A percentile compares a stretch with the other conserved stretches of the same genome.
Evolutionary conservation across 2,888 invertebrate genomes (phyloP).

Genomic region (Drosophila pegasa): DNA sequence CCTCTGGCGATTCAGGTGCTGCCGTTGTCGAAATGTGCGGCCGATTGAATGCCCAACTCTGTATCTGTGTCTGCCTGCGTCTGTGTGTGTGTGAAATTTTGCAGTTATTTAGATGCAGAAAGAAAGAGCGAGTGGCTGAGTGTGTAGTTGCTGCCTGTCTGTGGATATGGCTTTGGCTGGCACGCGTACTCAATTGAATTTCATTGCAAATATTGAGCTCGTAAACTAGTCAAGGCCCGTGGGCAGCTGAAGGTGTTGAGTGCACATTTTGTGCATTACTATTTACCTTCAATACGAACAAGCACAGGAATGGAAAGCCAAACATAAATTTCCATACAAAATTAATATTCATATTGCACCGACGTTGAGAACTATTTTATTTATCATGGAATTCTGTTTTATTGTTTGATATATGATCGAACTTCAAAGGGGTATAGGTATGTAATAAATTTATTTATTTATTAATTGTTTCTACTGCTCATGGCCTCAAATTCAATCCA

Average conservation of each 20-base stretch:
- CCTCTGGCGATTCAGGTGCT: conserved; percentile 49
- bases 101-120: conserved; percentile 64
- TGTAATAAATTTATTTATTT: not conserved
- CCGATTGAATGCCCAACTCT: conserved; percentile 27
- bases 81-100: conserved; percentile 30
- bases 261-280: conserved; percentile 41
- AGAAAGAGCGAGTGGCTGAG: conserved; percentile 24
- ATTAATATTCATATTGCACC: conserved; percentile 3
- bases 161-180: conserved; percentile 52
- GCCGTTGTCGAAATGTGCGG: conserved; percentile 38
- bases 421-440: not conserved
- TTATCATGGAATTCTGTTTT: not conserved
- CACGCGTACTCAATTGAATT: conserved; percentile 74
- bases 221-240: conserved; percentile 38
- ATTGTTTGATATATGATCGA: too few relatives aligned
- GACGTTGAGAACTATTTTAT: too few relatives aligned
- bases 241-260: conserved; percentile 49
- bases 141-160: conserved; percentile 14
- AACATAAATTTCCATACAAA: not conserved
- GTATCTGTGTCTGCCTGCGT: not conserved
- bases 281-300: conserved; percentile 28
- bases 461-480: not conserved
- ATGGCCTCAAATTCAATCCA: not conserved
- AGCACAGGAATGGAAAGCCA: not conserved
- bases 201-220: conserved; percentile 59